phyloP scores from a whole-genome alignment of 2,888 invertebrate genomes.

The Nezara viridula region DNA sequence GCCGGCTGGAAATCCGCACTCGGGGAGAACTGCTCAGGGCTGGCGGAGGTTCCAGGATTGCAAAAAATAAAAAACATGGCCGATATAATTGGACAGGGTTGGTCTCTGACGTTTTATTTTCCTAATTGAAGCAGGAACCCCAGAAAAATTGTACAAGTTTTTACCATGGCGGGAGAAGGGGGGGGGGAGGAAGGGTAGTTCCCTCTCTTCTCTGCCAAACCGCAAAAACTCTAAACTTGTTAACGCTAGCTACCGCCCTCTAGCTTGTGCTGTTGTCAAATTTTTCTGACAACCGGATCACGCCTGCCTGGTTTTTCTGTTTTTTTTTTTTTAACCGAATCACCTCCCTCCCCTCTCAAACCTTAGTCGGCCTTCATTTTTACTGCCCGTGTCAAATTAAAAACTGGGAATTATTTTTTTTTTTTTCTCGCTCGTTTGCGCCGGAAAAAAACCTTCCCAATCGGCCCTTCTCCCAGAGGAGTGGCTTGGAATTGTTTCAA shows the following conservation, averaged over 20 bases:
- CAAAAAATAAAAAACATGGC: conserved; percentile 52
- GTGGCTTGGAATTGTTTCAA: background rate
- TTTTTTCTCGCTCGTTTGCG: conserved; percentile 20
- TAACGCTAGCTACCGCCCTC: conserved; percentile 42
- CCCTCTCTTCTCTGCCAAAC: conserved; percentile 10
- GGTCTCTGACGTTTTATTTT: conserved; percentile 57
- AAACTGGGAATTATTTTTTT: conserved; percentile 46
- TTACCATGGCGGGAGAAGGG: conserved; percentile 9
- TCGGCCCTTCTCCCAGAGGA: conserved; percentile 36
- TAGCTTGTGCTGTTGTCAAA: conserved; percentile 51
- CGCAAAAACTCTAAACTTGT: conserved; percentile 57
- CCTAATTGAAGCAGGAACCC: conserved; percentile 56
- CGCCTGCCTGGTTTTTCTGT: conserved; percentile 34
- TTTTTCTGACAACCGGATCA: conserved; percentile 58
- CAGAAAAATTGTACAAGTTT: conserved; percentile 60
- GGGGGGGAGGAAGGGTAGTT: background rate
- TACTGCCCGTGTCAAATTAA: conserved; percentile 55
- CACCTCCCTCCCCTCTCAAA: conserved; percentile 40
- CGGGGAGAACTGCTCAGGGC: conserved; percentile 14
- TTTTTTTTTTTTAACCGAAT: conserved; percentile 3
- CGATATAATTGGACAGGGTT: conserved; percentile 56
- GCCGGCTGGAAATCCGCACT: conserved; percentile 15
- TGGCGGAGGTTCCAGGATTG: conserved; percentile 26
- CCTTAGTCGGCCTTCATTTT: conserved; percentile 53
- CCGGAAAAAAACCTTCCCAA: background rate